Conservation (phyloP, 2,797 vertebrate species). For the Micromesistius poutassou region DNA sequence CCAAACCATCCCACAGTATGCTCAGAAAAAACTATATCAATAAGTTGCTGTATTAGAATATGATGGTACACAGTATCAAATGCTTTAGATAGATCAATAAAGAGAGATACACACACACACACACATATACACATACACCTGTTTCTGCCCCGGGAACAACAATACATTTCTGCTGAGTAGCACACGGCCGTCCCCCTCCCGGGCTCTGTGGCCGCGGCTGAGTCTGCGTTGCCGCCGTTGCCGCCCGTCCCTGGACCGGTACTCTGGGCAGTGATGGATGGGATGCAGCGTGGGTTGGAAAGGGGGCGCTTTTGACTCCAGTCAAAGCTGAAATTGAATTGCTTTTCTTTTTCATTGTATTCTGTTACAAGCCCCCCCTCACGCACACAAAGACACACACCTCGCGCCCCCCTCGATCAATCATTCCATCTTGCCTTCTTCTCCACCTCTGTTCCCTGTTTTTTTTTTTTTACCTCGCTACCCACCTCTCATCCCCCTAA, state of each 20-base stretch:
- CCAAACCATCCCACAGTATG: too few species aligned
- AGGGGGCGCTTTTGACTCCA: conserved; percentile 6
- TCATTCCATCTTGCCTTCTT: neutral
- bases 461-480: neutral
- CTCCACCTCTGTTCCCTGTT: neutral
- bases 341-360: neutral
- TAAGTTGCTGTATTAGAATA: too few species aligned
- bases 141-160: neutral
- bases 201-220: too few species aligned
- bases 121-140: neutral
- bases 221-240: neutral
- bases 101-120: too few species aligned
- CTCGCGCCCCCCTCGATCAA: neutral
- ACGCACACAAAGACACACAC: neutral
- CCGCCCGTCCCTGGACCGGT: neutral
- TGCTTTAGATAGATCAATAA: too few species aligned
- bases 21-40: too few species aligned
- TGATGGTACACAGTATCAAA: too few species aligned
- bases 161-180: conserved; percentile 52
- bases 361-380: too few species aligned
- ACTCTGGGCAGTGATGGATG: conserved; percentile 21
- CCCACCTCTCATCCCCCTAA: neutral
- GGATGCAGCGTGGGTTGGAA: conserved; percentile 12
- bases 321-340: conserved; percentile 2
- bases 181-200: too few species aligned